phyloP scores from a whole-genome alignment of 2,113 vertebrate genomes.

The Halcyon senegalensis region DNA sequence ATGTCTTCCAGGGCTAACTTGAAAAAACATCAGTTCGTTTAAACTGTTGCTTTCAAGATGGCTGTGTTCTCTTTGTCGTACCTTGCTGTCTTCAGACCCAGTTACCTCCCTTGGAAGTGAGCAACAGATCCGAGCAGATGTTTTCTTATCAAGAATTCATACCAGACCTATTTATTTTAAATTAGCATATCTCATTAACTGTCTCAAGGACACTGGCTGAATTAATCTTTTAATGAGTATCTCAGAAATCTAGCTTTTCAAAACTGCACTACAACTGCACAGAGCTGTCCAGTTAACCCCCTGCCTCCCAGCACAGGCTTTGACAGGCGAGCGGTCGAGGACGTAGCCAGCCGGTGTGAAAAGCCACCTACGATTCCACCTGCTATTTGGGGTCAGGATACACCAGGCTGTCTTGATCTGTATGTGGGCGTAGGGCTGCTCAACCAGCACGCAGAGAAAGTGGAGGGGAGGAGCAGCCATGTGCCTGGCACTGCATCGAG shows the following conservation, averaged over 20 bases:
- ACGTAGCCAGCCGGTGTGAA: background rate
- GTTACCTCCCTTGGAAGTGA: conserved; percentile 58
- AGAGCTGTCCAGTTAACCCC: conserved; percentile 18
- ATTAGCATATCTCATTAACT: conserved; percentile 82
- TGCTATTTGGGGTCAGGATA: background rate
- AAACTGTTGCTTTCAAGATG: conserved; percentile 51
- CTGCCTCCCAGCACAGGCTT: background rate
- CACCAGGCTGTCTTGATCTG: background rate
- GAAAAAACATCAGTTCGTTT: conserved; percentile 54
- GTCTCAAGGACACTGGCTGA: conserved; percentile 74
- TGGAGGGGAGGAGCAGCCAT: rapidly evolving
- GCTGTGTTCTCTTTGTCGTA: background rate
- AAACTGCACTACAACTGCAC: background rate
- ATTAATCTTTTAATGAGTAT: conserved; percentile 71
- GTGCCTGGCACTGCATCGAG: rapidly evolving
- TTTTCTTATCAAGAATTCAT: conserved; percentile 81
- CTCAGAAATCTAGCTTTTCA: conserved; percentile 45
- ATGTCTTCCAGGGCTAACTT: conserved; percentile 26
- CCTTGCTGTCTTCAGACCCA: conserved; percentile 47
- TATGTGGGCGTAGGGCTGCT: background rate
- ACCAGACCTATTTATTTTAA: conserved; percentile 74
- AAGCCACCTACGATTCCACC: background rate
- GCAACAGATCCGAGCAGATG: conserved; percentile 69
- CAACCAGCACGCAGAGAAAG: background rate
- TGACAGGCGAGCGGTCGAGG: rapidly evolving